Evolutionary conservation across 2,113 vertebrate genomes (phyloP).

Genomic region (Toxotes jaculatrix): DNA sequence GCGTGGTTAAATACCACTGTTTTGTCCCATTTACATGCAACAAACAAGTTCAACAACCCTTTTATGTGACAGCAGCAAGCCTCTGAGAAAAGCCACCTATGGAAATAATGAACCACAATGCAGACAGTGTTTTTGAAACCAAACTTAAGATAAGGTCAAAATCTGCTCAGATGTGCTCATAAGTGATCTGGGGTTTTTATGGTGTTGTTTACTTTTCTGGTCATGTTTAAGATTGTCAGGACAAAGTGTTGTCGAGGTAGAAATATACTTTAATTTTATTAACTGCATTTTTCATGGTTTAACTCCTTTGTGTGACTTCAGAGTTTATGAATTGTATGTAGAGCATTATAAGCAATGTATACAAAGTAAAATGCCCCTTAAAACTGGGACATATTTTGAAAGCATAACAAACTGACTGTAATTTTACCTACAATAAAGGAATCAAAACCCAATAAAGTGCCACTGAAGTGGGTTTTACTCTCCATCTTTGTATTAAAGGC

Average conservation of each 20-base stretch:
- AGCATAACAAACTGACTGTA: neutral
- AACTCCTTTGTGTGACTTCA: neutral
- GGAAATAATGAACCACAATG: too few relatives aligned
- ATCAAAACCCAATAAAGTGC: constrained; percentile 20
- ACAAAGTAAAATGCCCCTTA: neutral
- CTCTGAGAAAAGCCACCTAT: too few relatives aligned
- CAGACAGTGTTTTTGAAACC: too few relatives aligned
- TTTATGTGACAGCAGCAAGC: neutral
- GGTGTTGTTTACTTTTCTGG: neutral
- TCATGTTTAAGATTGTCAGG: neutral
- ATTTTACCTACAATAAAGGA: neutral
- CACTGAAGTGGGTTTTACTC: constrained; percentile 5
- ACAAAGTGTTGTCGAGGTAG: too few relatives aligned
- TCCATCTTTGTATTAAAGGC: constrained; percentile 24
- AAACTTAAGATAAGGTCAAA: too few relatives aligned
- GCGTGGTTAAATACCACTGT: neutral
- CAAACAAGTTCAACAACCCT: neutral
- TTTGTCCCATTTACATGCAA: neutral
- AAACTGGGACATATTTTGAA: neutral
- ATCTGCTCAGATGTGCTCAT: too few relatives aligned
- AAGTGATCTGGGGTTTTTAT: too few relatives aligned
- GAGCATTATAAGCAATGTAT: neutral
- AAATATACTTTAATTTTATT: too few relatives aligned
- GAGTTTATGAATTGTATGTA: neutral
- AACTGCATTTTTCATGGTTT: neutral